A percentile compares a stretch with the other conserved stretches of the same genome.
Conservation (phyloP, 2,113 vertebrate species). For the Coturnix japonica region DNA sequence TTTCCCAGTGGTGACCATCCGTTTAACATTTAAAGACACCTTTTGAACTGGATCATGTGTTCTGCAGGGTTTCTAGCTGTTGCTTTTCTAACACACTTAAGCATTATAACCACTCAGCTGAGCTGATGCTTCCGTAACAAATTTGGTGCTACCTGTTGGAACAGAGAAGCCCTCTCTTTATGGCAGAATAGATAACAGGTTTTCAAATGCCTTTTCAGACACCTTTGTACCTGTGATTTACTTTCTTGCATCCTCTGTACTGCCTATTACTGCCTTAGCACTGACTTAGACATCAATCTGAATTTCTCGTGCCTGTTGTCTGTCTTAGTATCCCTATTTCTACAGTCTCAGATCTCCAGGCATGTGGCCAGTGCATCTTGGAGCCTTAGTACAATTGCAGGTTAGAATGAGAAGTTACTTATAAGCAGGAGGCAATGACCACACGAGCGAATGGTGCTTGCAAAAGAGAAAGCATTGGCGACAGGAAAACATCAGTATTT, state of each 20-base stretch:
- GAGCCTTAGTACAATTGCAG: background rate
- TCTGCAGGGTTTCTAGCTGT: background rate
- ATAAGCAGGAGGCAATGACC: background rate
- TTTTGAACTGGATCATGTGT: background rate
- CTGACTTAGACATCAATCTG: background rate
- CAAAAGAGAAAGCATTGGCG: background rate
- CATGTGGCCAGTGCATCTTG: background rate
- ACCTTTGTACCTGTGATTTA: background rate
- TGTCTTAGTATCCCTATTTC: background rate
- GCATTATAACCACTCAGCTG: background rate
- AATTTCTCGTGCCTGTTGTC: background rate
- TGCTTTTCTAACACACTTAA: background rate
- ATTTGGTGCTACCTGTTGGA: background rate
- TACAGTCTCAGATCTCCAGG: background rate
- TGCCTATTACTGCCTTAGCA: fast-evolving
- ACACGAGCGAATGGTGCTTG: background rate
- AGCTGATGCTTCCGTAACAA: background rate
- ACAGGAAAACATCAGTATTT: background rate
- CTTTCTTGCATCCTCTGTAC: background rate
- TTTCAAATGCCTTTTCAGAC: background rate
- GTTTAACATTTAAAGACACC: background rate
- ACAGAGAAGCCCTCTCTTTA: background rate
- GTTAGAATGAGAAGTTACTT: background rate
- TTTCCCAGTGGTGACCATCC: background rate
- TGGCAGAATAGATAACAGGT: background rate